A percentile compares a stretch with the other conserved stretches of the same genome.
Conservation (phyloP, 2,797 vertebrate genomes). For the Tarsius wallacei region DNA sequence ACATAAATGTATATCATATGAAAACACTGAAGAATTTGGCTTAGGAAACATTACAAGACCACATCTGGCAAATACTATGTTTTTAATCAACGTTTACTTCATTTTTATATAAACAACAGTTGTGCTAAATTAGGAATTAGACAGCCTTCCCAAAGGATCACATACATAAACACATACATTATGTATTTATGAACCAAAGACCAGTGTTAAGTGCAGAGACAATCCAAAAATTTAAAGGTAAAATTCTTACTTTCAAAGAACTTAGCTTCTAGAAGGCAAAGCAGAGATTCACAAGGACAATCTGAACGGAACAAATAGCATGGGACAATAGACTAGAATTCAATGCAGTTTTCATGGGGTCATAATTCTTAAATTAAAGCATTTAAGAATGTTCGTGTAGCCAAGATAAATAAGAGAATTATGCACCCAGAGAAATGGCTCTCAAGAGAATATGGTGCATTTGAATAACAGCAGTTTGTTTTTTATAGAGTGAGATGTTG, state of each 20-base stretch:
- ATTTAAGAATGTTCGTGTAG: neutral
- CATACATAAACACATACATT: neutral
- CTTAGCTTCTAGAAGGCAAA: neutral
- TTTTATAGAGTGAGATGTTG: neutral
- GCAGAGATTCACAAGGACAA: neutral
- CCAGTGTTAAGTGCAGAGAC: neutral
- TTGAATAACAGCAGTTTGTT: neutral
- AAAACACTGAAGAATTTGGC: neutral
- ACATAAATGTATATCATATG: neutral
- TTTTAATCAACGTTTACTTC: slow-evolving; percentile 13
- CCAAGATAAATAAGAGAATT: neutral
- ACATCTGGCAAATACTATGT: neutral
- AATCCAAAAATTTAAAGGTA: neutral
- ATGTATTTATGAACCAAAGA: neutral
- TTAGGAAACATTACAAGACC: slow-evolving; percentile 4
- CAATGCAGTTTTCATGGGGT: neutral
- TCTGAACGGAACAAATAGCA: neutral
- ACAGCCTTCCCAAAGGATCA: neutral
- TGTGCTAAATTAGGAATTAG: slow-evolving; percentile 42
- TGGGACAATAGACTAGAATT: neutral
- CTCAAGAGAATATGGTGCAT: neutral
- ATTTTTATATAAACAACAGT: neutral
- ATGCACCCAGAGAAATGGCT: neutral
- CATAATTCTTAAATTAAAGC: neutral
- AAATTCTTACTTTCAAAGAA: neutral